phyloP scores from a whole-genome alignment of 2,113 vertebrate genomes.

The Grammomys surdaster region DNA sequence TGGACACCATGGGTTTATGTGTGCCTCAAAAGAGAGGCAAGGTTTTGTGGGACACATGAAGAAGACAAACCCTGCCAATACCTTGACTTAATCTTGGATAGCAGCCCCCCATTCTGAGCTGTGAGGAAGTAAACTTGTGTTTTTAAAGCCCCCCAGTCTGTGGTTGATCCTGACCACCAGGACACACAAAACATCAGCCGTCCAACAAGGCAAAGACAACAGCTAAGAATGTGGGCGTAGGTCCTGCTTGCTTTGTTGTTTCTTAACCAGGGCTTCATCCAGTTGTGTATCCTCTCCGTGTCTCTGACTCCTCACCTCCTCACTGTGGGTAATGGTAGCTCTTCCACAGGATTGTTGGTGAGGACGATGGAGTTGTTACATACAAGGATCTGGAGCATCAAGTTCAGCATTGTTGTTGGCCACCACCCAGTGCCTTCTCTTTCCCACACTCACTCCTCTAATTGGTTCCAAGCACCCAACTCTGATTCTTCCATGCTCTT shows the following conservation, averaged over 20 bases:
- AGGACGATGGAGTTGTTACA: accelerated
- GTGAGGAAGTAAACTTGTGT: background rate
- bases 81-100: background rate
- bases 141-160: accelerated
- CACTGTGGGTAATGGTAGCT: background rate
- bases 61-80: background rate
- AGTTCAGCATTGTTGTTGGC: background rate
- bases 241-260: background rate
- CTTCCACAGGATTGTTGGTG: accelerated
- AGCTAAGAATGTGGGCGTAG: background rate
- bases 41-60: background rate
- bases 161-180: accelerated
- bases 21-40: background rate
- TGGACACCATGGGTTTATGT: accelerated
- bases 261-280: background rate
- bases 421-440: background rate
- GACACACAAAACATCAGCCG: background rate
- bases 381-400: accelerated
- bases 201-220: background rate
- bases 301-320: background rate
- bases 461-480: background rate
- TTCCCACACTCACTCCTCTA: background rate
- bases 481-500: background rate
- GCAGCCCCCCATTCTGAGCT: background rate
- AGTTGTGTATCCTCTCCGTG: background rate